These are phyloP conservation scores for Etheostoma cragini DNA, from an alignment of 2,113 vertebrate genomes.

Conservation along the genomic window DNA sequence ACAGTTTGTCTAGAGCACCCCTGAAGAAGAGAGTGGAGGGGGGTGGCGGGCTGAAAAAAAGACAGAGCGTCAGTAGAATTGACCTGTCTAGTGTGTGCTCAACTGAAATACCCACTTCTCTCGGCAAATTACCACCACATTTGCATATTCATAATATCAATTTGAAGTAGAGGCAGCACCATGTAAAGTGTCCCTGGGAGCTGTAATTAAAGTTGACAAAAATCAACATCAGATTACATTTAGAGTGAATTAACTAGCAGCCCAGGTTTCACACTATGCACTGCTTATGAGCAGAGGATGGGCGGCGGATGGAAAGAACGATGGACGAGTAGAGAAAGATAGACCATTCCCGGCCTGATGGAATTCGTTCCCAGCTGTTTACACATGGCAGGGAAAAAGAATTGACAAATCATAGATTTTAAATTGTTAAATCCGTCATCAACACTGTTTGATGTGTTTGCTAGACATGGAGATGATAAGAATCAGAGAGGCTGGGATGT, in stretches of 20 bases:
- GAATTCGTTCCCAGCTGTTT: slow-evolving; percentile 82
- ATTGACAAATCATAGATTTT: slow-evolving; percentile 27
- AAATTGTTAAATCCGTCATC: slow-evolving; percentile 47
- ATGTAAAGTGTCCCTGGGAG: slow-evolving; percentile 98
- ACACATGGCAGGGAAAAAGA: slow-evolving; percentile 30
- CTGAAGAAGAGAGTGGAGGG: slow-evolving; percentile 80
- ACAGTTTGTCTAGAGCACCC: slow-evolving; percentile 89
- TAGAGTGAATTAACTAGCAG: slow-evolving; percentile 93
- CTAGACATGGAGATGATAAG: slow-evolving; percentile 33
- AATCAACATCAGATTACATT: slow-evolving; percentile 99
- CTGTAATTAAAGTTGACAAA: slow-evolving; percentile 99
- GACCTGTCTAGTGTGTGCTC: slow-evolving; percentile 96
- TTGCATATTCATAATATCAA: slow-evolving; percentile 99
- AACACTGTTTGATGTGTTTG: slow-evolving; percentile 35
- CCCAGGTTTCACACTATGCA: slow-evolving; percentile 91
- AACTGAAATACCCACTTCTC: slow-evolving; percentile 97
- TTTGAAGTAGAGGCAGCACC: slow-evolving; percentile 94
- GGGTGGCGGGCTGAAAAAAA: slow-evolving; percentile 24
- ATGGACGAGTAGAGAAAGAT: slow-evolving; percentile 20
- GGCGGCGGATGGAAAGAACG: slow-evolving; percentile 30
- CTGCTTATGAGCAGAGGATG: slow-evolving; percentile 75
- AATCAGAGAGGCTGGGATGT: slow-evolving; percentile 39
- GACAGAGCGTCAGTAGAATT: slow-evolving; percentile 87
- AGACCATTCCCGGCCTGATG: slow-evolving; percentile 83
- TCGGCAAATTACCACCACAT: slow-evolving; percentile 93